A percentile compares a stretch with the other conserved stretches of the same genome.
Evolutionary conservation across 2,888 invertebrate genomes (phyloP).

Genomic region (Slavum lentiscoides): DNA sequence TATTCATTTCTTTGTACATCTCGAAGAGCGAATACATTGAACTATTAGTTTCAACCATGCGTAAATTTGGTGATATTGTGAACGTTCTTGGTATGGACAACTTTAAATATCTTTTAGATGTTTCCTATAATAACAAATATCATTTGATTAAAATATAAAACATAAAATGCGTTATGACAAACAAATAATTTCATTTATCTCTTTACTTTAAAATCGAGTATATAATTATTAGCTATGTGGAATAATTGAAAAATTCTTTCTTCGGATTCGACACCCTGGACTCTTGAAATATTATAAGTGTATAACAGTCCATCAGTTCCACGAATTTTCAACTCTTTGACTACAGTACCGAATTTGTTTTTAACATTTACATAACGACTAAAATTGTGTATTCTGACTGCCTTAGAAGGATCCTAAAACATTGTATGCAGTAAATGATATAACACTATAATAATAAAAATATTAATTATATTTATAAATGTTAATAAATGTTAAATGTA

Average conservation of each 20-base stretch:
- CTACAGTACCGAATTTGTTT: constrained; percentile 18
- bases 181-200: background rate
- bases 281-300: constrained; percentile 22
- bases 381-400: constrained; percentile 28
- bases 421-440: background rate
- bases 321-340: constrained; percentile 37
- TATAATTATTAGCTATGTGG: constrained; percentile 15
- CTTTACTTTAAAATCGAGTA: constrained; percentile 37
- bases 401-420: constrained; percentile 20
- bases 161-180: too few relatives aligned
- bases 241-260: constrained; percentile 43
- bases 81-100: constrained; percentile 18
- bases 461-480: too few relatives aligned
- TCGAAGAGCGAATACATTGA: constrained; percentile 18
- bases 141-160: background rate
- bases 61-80: constrained; percentile 10
- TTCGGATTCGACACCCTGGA: constrained; percentile 5
- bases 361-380: constrained; percentile 13
- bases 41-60: constrained; percentile 26
- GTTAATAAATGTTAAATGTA: too few relatives aligned
- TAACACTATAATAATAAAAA: background rate
- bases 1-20: constrained; percentile 5
- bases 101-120: constrained; percentile 32
- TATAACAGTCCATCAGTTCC: constrained; percentile 39
- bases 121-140: constrained; percentile 21